Conservation (phyloP, 2,888 invertebrate genomes). For the Dicycla oo region DNA sequence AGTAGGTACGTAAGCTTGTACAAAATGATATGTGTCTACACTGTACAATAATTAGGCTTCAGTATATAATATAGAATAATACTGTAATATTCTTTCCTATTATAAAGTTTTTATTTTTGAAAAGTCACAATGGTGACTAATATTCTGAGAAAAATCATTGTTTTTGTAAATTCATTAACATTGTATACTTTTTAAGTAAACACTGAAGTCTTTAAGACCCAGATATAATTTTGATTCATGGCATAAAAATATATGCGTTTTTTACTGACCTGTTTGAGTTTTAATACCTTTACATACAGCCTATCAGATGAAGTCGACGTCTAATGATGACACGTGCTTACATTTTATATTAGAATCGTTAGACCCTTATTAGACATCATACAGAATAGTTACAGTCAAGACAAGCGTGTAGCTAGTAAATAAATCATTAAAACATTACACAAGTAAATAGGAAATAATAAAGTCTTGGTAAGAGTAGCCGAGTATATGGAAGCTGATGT, state of each 20-base stretch:
- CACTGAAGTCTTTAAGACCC: slow-evolving; percentile 62
- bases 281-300: slow-evolving; percentile 60
- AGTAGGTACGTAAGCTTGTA: slow-evolving; percentile 63
- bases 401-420: slow-evolving; percentile 49
- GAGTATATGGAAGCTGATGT: neutral
- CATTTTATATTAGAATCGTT: slow-evolving; percentile 9
- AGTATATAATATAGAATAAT: slow-evolving; percentile 62
- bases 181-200: slow-evolving; percentile 65
- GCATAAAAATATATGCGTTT: slow-evolving; percentile 64
- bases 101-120: slow-evolving; percentile 53
- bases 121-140: slow-evolving; percentile 59
- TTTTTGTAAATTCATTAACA: slow-evolving; percentile 65
- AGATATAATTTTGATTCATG: slow-evolving; percentile 65
- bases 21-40: slow-evolving; percentile 69
- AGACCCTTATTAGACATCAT: slow-evolving; percentile 39
- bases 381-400: slow-evolving; percentile 43
- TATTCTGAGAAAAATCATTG: slow-evolving; percentile 61
- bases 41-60: slow-evolving; percentile 67
- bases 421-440: neutral
- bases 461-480: neutral
- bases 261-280: slow-evolving; percentile 64
- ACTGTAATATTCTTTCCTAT: slow-evolving; percentile 63
- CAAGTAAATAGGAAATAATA: neutral
- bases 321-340: slow-evolving; percentile 15
- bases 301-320: slow-evolving; percentile 45